Evolutionary conservation across 2,888 invertebrate genomes (phyloP).

Genomic region (Sicus ferrugineus): DNA sequence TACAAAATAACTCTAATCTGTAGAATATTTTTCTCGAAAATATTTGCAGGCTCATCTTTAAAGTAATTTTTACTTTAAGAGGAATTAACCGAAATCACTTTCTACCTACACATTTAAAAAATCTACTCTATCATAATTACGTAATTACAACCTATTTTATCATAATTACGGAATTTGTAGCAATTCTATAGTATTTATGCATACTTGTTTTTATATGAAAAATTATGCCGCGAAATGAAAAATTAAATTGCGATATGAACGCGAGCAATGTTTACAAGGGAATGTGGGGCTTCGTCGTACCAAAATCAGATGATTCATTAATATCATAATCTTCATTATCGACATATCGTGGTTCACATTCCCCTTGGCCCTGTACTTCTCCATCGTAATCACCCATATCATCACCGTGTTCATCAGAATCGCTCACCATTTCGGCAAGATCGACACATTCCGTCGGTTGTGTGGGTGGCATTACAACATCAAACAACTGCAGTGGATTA

Average conservation of each 20-base stretch:
- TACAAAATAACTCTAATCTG: no score
- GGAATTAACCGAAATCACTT: background rate
- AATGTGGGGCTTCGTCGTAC: slow-evolving; percentile 36
- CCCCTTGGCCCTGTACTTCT: slow-evolving; percentile 18
- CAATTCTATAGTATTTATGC: slow-evolving; percentile 5
- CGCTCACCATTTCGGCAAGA: slow-evolving; percentile 40
- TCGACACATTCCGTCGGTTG: slow-evolving; percentile 39
- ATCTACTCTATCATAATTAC: background rate
- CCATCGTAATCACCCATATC: background rate
- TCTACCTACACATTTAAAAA: background rate
- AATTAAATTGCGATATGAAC: slow-evolving; percentile 41
- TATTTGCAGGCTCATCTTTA: no score
- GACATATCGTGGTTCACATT: slow-evolving; percentile 30
- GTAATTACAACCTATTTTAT: background rate
- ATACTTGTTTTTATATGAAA: slow-evolving; percentile 45
- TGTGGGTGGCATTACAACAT: slow-evolving; percentile 33
- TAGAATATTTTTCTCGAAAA: no score
- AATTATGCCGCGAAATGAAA: slow-evolving; percentile 45
- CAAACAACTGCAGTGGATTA: slow-evolving; percentile 42
- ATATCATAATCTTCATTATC: slow-evolving; percentile 37
- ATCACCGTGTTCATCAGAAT: slow-evolving; percentile 30
- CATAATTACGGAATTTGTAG: background rate
- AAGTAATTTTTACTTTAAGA: no score
- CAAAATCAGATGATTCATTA: slow-evolving; percentile 28
- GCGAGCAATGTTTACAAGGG: slow-evolving; percentile 42